Evolutionary conservation across 1,140 invertebrate genomes (phyloP).

Genomic region (Zaprionus davidi): DNA sequence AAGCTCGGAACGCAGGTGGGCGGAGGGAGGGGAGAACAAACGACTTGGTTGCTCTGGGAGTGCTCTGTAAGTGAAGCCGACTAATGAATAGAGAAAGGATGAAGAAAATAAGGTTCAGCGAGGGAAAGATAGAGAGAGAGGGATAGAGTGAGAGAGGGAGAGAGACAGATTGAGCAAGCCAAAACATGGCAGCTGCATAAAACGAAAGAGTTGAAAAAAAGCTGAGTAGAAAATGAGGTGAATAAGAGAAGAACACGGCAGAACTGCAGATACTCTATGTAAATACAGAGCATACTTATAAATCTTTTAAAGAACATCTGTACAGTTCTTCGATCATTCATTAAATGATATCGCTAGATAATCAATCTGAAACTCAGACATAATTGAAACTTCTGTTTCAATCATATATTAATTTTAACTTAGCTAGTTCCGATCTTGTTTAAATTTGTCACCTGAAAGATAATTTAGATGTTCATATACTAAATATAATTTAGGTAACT

Average conservation of each 20-base stretch:
- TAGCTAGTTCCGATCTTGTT: too few species aligned
- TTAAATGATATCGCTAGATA: too few species aligned
- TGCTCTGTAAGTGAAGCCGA: conserved; percentile 3
- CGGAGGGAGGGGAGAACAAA: background rate
- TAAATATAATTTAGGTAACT: background rate
- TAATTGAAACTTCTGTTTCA: too few species aligned
- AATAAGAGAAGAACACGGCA: too few species aligned
- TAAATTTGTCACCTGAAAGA: background rate
- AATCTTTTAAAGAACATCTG: too few species aligned
- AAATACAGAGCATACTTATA: too few species aligned
- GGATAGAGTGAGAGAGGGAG: too few species aligned
- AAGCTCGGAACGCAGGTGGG: background rate
- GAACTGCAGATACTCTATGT: background rate
- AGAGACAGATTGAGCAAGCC: background rate
- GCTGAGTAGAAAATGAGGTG: background rate
- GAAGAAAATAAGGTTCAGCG: background rate
- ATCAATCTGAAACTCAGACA: too few species aligned
- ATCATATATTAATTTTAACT: too few species aligned
- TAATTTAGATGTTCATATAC: background rate
- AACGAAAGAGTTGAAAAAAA: background rate
- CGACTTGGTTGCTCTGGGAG: background rate
- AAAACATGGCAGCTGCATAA: background rate
- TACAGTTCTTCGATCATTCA: too few species aligned
- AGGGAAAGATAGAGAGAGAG: background rate
- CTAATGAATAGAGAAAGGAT: background rate